Base-by-base conservation (phyloP, 2,113 vertebrate genomes). In the Ameiurus melas region DNA sequence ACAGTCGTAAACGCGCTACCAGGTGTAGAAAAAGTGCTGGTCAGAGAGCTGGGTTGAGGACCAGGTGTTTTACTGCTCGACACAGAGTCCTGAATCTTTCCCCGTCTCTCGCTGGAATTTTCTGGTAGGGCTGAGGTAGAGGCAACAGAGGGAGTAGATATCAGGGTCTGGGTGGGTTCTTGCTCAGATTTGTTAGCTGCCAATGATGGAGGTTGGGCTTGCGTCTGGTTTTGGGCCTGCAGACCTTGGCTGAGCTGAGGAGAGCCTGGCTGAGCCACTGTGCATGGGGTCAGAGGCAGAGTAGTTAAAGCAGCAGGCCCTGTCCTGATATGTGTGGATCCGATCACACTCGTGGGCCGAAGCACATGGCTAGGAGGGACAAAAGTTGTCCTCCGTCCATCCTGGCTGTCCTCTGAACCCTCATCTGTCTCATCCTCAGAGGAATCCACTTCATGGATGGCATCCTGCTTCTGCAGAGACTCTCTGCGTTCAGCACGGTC, bases 351-450 rank as follows among this genome's bases (percentile, higher is more conserved):
- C 91, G 94, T 93, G 87, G 95, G 95, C 68, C 93, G 93, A 27
- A 95, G 94, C 93, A 92, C 93, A 75, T 93, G 96, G 87, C 88
- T 93, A 5, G 96, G 94, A 3, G 96, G 94, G 88, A 96, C 93
- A 66, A 93, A 95, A 83, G 91, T 86, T 5, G 91, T 81, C 85
- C 95, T 93, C 84, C 94, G 96, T 33, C 94, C 96, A 57, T 97
- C 97, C 89, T 97, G 97, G 91, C 96, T 97, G 71, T 97, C 96
- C 93, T 98, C 97, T 0, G 97, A 97, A 43, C 97, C 97, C 82
- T 99, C 98, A 20, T 99, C 97, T 0, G 96, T 96, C 93, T 98
- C 97, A 92, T 99, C 98, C 93, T 99, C 98, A 0, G 98, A 99
- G 4, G 97, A 98, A 90, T 99, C 97, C 7, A 99, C 98, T 93